A percentile compares a stretch with the other conserved stretches of the same genome.
Evolutionary conservation across 2,797 vertebrate species (phyloP).

Genomic region (Ceryle rudis): DNA sequence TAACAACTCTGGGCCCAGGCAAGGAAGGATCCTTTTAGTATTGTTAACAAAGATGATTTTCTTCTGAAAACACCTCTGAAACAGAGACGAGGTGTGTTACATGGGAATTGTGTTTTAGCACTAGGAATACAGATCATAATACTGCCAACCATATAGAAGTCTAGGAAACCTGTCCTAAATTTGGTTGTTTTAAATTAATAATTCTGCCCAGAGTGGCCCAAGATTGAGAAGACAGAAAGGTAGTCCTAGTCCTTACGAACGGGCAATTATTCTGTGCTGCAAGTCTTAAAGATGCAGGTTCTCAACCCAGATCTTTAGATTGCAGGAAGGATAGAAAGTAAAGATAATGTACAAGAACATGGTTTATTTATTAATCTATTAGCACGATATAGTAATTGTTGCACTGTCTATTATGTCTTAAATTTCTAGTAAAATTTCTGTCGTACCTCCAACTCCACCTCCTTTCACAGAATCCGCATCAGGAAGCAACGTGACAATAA

Average conservation of each 20-base stretch:
- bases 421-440: constrained; percentile 84
- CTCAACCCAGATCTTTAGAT: neutral
- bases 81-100: neutral
- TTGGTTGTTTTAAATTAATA: neutral
- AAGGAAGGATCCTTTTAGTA: neutral
- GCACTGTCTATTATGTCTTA: neutral
- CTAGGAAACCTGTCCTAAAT: neutral
- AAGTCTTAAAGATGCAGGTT: neutral
- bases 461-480: constrained; percentile 77
- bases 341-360: neutral
- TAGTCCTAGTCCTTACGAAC: neutral
- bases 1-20: neutral
- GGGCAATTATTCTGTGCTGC: neutral
- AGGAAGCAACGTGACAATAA: constrained; percentile 76
- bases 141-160: neutral
- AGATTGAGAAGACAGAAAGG: neutral
- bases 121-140: fast-evolving
- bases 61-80: neutral
- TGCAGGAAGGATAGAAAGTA: neutral
- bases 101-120: neutral
- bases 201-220: neutral
- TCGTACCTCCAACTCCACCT: constrained; percentile 92
- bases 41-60: neutral
- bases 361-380: neutral
- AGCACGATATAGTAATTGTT: neutral